Evolutionary conservation across 2,888 invertebrate species (phyloP).

Genomic region (Lasioglossum oenotherae): DNA sequence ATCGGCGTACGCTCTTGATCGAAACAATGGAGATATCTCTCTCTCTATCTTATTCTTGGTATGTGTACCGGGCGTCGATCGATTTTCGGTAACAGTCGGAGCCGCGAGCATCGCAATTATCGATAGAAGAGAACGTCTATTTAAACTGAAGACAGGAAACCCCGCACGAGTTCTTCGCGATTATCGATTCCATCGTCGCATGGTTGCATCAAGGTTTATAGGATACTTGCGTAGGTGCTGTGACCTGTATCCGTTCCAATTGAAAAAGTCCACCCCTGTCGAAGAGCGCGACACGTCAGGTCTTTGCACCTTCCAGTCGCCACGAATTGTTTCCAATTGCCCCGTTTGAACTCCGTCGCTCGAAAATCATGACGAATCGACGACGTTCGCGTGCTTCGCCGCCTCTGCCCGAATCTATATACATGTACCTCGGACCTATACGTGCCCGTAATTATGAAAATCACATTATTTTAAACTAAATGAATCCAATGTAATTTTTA

Average conservation of each 20-base stretch:
- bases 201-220: conserved; percentile 57
- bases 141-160: conserved; percentile 35
- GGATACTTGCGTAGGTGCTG: conserved; percentile 51
- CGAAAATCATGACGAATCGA: conserved; percentile 3
- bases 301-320: conserved; percentile 47
- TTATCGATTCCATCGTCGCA: conserved; percentile 62
- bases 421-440: no score
- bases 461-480: no score
- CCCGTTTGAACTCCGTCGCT: conserved; percentile 15
- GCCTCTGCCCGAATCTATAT: not conserved
- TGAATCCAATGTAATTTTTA: no score
- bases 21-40: not conserved
- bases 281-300: conserved; percentile 17
- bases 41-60: not conserved
- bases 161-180: conserved; percentile 63
- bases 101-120: not conserved
- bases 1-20: not conserved
- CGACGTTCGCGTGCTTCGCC: not conserved
- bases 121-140: not conserved
- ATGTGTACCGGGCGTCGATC: not conserved
- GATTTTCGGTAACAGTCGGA: not conserved
- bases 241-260: conserved; percentile 55
- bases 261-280: conserved; percentile 39
- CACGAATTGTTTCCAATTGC: conserved; percentile 42
- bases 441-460: no score